These are phyloP conservation scores for Phasianus colchicus DNA, from an alignment of 2,113 vertebrate genomes.

Conservation along the genomic window DNA sequence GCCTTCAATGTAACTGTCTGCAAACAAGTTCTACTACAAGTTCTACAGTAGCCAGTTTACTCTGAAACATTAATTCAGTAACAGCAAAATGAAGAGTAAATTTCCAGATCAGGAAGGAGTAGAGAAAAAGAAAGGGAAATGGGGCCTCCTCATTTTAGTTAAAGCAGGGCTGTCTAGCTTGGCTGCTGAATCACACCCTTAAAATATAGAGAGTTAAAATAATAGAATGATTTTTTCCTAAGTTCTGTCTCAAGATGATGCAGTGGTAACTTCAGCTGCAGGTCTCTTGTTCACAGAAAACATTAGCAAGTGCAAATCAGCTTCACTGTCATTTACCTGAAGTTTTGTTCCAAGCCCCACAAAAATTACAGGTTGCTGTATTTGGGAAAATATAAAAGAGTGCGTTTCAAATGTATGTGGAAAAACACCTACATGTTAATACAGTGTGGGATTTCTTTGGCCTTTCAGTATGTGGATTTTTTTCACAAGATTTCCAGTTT, in stretches of 20 bases:
- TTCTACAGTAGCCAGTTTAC: background rate
- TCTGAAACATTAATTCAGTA: background rate
- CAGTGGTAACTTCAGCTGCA: background rate
- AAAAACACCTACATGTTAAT: background rate
- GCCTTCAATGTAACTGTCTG: background rate
- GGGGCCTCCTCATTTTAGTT: accelerated
- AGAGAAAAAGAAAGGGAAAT: background rate
- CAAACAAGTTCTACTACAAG: background rate
- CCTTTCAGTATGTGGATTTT: background rate
- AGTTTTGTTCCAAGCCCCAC: background rate
- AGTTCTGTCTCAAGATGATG: background rate
- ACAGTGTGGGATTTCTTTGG: background rate
- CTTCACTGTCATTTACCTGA: background rate
- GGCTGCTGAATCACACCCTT: background rate
- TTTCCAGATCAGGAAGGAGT: background rate
- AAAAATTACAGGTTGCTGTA: background rate
- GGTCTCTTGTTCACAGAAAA: background rate
- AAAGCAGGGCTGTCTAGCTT: background rate
- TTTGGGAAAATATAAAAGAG: background rate
- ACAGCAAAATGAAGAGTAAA: background rate
- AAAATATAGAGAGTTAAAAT: background rate
- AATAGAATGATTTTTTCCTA: background rate
- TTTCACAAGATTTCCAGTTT: background rate
- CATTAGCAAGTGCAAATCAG: background rate
- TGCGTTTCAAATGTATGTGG: background rate